phyloP scores from a whole-genome alignment of 2,888 invertebrate genomes.

The Thelaira solivaga region DNA sequence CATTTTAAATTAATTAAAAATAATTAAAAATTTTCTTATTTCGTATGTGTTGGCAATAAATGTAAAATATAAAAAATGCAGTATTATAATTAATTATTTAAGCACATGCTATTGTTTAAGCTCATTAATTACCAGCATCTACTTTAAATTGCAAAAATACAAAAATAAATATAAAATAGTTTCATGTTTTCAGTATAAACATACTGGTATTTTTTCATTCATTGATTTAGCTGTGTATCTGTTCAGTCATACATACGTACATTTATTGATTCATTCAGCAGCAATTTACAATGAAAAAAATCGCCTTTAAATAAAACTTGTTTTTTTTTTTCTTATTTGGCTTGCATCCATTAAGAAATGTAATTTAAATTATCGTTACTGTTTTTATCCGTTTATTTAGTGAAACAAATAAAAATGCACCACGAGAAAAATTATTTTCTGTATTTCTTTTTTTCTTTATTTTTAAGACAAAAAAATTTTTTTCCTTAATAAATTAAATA shows the following conservation, averaged over 20 bases:
- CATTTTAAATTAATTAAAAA: background rate
- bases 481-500: too few species aligned
- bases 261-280: slow-evolving; percentile 16
- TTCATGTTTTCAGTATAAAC: too few species aligned
- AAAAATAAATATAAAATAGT: slow-evolving; percentile 1
- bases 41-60: background rate
- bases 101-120: slow-evolving; percentile 47
- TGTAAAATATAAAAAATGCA: background rate
- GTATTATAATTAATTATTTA: slow-evolving; percentile 38
- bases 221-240: background rate
- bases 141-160: background rate
- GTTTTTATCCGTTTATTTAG: slow-evolving; percentile 9
- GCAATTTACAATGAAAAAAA: background rate
- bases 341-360: slow-evolving; percentile 15
- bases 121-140: slow-evolving; percentile 34
- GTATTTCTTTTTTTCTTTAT: background rate
- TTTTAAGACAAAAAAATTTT: too few species aligned
- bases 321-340: background rate
- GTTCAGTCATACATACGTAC: background rate
- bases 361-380: slow-evolving; percentile 14
- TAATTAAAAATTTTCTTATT: background rate
- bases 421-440: background rate
- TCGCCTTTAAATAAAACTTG: slow-evolving; percentile 8
- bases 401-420: background rate
- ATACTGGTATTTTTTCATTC: background rate